phyloP scores from a whole-genome alignment of 2,888 invertebrate species.

The Incurvaria masculella region DNA sequence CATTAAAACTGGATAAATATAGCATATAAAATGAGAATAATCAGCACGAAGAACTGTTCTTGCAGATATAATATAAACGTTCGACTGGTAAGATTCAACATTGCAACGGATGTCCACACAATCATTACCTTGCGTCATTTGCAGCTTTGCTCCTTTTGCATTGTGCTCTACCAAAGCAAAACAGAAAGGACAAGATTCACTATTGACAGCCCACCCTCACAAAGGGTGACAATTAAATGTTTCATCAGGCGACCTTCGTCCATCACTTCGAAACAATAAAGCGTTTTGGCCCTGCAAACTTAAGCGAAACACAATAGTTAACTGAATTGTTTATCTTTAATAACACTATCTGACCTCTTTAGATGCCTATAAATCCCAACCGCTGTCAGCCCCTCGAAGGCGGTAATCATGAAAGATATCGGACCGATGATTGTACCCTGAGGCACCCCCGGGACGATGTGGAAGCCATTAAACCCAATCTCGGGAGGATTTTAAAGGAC shows the following conservation, averaged over 20 bases:
- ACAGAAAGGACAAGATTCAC: too few relatives aligned
- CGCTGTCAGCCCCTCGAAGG: not conserved
- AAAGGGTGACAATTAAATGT: not conserved
- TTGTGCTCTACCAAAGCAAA: too few relatives aligned
- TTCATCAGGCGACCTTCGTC: not conserved
- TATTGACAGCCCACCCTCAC: too few relatives aligned
- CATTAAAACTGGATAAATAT: too few relatives aligned
- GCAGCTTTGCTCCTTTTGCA: too few relatives aligned
- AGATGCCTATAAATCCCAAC: not conserved
- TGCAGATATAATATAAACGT: too few relatives aligned
- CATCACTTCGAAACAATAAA: not conserved
- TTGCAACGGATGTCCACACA: too few relatives aligned
- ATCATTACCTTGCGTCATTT: too few relatives aligned
- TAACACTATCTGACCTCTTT: not conserved
- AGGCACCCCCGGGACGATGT: conserved; percentile 31
- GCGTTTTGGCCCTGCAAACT: not conserved
- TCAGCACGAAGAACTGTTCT: too few relatives aligned
- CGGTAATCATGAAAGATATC: conserved; percentile 26
- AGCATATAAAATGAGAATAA: too few relatives aligned
- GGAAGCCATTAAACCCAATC: conserved; percentile 28
- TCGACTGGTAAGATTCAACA: too few relatives aligned
- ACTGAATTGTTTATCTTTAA: not conserved
- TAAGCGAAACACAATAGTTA: not conserved
- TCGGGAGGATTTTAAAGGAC: not conserved
- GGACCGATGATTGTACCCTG: conserved; percentile 39